Base-by-base conservation (phyloP, 2,113 vertebrate genomes). In the Platichthys stellatus region DNA sequence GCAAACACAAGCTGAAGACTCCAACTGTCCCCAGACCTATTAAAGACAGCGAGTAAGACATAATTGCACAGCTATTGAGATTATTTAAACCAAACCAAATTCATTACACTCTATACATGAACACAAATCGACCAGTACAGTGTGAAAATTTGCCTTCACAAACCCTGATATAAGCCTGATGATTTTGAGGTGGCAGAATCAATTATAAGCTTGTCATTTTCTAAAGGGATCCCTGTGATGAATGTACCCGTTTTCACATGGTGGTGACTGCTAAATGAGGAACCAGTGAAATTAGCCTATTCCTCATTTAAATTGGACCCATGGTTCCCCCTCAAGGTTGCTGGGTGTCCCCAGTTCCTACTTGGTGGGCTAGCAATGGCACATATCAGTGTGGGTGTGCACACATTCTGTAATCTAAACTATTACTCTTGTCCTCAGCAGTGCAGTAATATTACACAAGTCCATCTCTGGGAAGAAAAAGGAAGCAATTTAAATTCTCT, bases 241-340 rank as follows among this genome's bases (percentile, higher is more conserved):
- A 86, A 88, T 88, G 76, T 28, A 64, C 59, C 64, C 59, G 78
- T 88, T 81, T 79, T 28, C 67, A 70, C 79, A 81, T 76, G 67
- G n/a, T 63, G 80, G 72, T 76, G 77, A 83, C 74, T 80, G 10
- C 64, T 79, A 75, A 82, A 87, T 86, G 83, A 78, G 73, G 76
- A 78, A 78, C 81, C 63, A 28, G 72, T 63, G 53, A 78, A 88
- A 88, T 80, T 57, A 79, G 73, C 54, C 82, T 58, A 85, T 90
- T 89, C 82, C 80, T 90, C 80, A 85, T 71, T 72, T 61, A 38
- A 84, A 89, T 81, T 78, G 43, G 68, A 72, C 77, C 68, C 47
- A 2, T 6, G 57, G 65, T 59, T 57, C 31, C 49, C 66, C 72
- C 69, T 83, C 80, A 89, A 84, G 85, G 78, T 69, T 74, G 57